Percentiles rank a stretch among this genome's conserved stretches.
These are phyloP conservation scores for Vanessa tameamea DNA, from an alignment of 1,140 invertebrate genomes.

Conservation along the genomic window DNA sequence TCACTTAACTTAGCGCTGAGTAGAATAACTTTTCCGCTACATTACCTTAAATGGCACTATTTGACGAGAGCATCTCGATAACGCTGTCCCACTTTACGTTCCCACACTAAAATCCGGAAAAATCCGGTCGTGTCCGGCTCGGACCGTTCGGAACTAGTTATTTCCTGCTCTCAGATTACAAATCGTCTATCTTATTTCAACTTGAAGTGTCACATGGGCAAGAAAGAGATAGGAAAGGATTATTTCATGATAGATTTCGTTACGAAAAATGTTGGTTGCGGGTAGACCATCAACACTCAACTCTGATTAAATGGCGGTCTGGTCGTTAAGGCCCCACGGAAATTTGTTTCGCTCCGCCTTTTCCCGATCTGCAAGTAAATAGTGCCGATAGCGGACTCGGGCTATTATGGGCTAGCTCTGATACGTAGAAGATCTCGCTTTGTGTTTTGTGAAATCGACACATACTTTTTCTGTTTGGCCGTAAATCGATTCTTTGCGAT, in stretches of 20 bases:
- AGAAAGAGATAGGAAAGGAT: constrained; percentile 39
- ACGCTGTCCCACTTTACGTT: constrained; percentile 45
- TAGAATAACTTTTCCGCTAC: constrained; percentile 58
- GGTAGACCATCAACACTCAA: constrained; percentile 65
- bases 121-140: constrained; percentile 56
- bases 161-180: constrained; percentile 58
- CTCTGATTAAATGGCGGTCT: constrained; percentile 69
- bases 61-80: constrained; percentile 47
- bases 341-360: constrained; percentile 68
- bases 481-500: neutral
- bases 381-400: constrained; percentile 7
- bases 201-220: constrained; percentile 6
- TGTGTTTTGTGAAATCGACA: neutral
- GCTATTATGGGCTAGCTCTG: neutral
- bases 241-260: constrained; percentile 58
- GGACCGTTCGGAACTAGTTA: constrained; percentile 60
- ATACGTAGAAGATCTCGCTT: constrained; percentile 3
- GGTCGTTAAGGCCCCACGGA: constrained; percentile 60
- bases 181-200: constrained; percentile 19
- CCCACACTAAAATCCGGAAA: constrained; percentile 51
- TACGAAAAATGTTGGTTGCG: constrained; percentile 47
- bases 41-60: constrained; percentile 55
- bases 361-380: constrained; percentile 59
- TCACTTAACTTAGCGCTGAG: constrained; percentile 51
- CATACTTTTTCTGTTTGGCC: neutral